These are phyloP conservation scores for Lamproptera curius DNA, from an alignment of 2,888 invertebrate species.

Conservation along the genomic window DNA sequence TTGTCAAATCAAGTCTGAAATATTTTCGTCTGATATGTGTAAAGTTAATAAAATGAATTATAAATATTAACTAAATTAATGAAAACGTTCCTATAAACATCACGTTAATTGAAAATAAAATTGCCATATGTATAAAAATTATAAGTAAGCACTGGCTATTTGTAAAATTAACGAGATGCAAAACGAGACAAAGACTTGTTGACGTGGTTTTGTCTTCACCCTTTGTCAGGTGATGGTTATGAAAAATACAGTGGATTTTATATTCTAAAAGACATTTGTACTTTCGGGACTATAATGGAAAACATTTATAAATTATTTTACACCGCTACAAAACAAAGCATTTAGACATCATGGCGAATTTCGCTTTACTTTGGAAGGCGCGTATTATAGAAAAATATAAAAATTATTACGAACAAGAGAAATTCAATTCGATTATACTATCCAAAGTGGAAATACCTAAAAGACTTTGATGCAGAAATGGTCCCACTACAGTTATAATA, in stretches of 20 bases:
- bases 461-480: slow-evolving; percentile 67
- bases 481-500: slow-evolving; percentile 59
- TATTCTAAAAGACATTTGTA: slow-evolving; percentile 14
- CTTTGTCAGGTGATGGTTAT: slow-evolving; percentile 19
- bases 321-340: slow-evolving; percentile 12
- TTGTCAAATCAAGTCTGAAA: too few relatives aligned
- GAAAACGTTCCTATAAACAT: too few relatives aligned
- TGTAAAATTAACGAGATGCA: not conserved
- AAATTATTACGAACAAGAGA: slow-evolving; percentile 74
- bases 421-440: slow-evolving; percentile 71
- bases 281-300: slow-evolving; percentile 13
- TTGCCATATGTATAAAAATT: too few relatives aligned
- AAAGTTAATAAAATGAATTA: too few relatives aligned
- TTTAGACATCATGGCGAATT: slow-evolving; percentile 69
- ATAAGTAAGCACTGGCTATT: slow-evolving; percentile 1
- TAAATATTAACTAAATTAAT: too few relatives aligned
- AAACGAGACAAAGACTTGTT: slow-evolving; percentile 2
- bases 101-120: too few relatives aligned
- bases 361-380: slow-evolving; percentile 77
- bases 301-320: slow-evolving; percentile 18
- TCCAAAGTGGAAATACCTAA: slow-evolving; percentile 54
- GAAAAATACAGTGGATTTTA: slow-evolving; percentile 18
- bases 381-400: slow-evolving; percentile 68
- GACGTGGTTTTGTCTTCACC: slow-evolving; percentile 13
- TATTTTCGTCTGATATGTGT: too few relatives aligned